Evolutionary conservation across 2,797 vertebrate genomes (phyloP), one percentile per base, ranked within the genome.

Genomic region (Cetoscarus ocellatus): DNA sequence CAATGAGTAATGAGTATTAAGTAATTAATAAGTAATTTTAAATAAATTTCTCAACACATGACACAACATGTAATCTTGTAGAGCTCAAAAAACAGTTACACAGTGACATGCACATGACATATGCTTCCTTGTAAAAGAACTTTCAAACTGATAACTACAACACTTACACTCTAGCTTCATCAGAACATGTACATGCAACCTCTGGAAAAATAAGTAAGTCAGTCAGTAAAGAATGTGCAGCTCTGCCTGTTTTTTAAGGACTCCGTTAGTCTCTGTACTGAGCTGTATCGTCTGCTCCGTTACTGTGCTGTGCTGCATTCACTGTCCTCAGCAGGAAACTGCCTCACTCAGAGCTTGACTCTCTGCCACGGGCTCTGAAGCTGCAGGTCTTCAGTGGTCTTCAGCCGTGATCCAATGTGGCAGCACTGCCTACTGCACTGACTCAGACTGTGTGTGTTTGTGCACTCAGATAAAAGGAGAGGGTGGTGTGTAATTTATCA

Each of bases 261-360:
- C 15, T 47, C 44, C 4, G 58, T 75, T 44, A 56, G 27, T 63
- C 53, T 73, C 19, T 35, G 59, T 60, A 58, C 19, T 49, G 69
- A 79, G 48, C 3, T n/a, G 57, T 34, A 75, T 80, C 55, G 35
- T 75, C 71, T 84, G 80, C 70, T 73, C 17, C 50, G 59, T 74
- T 63, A 18, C 65, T 49, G 77, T 8, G 50, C 63, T 13, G 77
- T 53, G 67, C 68, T 75, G 75, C 27, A 6, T 70, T 78, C 40
- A 69, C 74, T 68, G 79, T 77, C 80, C 73, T 73, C 77, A 68
- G 69, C 83, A 75, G 69, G 81, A 76, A 45, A 69, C 77, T 51
- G 66, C 76, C 62, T 66, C 14, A 4, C 66, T 73, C 38, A 5
- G 14, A 45, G 57, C 36, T 39, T 6, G 47, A 59, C 45, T 73